phyloP scores from a whole-genome alignment of 2,888 invertebrate genomes.

The Temnothorax ravouxi region DNA sequence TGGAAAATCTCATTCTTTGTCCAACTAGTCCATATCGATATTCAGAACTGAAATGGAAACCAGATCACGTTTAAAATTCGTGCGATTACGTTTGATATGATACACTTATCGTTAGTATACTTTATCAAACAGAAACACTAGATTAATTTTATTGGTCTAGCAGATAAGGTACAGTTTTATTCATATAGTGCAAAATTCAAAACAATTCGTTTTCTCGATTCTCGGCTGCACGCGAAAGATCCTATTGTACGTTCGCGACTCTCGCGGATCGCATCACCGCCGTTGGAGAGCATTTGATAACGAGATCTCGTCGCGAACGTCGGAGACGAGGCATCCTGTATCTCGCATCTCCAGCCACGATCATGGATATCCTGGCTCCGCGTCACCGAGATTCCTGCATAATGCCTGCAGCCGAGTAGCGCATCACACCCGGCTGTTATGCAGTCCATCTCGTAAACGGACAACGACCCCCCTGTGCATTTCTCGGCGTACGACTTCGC shows the following conservation, averaged over 20 bases:
- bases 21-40: not conserved
- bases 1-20: not conserved
- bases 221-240: not conserved
- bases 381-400: conserved; percentile 52
- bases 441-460: conserved; percentile 52
- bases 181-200: not conserved
- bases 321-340: conserved; percentile 16
- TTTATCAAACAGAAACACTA: not conserved
- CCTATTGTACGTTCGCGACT: not conserved
- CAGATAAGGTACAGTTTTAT: not conserved
- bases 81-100: not conserved
- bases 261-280: not conserved
- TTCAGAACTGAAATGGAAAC: not conserved
- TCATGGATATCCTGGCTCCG: conserved; percentile 35
- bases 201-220: not conserved
- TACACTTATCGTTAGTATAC: not conserved
- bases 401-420: conserved; percentile 42
- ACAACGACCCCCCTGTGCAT: conserved; percentile 48
- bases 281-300: conserved; percentile 23
- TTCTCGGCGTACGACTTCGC: conserved; percentile 32
- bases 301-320: conserved; percentile 22
- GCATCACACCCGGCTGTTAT: conserved; percentile 45
- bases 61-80: not conserved
- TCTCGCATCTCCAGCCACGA: conserved; percentile 26
- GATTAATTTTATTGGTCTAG: not conserved